Percentiles rank a stretch among this genome's conserved stretches.
Evolutionary conservation across 1,140 invertebrate species (phyloP).

Genomic region (Trichoplusia ni): DNA sequence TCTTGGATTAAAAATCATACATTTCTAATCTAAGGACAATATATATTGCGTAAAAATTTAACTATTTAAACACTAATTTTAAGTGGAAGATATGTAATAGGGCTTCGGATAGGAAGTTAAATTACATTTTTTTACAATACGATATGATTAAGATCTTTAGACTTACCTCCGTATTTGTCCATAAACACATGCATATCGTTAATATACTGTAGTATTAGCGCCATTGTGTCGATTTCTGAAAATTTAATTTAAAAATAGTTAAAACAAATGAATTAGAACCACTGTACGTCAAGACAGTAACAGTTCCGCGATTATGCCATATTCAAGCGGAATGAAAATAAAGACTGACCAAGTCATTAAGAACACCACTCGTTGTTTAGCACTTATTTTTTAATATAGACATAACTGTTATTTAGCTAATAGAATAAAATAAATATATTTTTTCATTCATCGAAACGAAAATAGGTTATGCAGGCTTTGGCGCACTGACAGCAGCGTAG

Average conservation of each 20-base stretch:
- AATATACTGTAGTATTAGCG: constrained; percentile 78
- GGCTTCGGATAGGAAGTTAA: too few species aligned
- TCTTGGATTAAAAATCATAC: too few species aligned
- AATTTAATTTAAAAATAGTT: constrained; percentile 50
- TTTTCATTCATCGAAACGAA: constrained; percentile 11
- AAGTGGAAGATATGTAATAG: too few species aligned
- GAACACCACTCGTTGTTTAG: background rate
- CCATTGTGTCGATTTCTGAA: constrained; percentile 76
- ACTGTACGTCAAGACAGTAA: constrained; percentile 30
- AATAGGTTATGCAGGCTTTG: constrained; percentile 25
- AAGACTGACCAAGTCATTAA: background rate
- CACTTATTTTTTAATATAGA: background rate
- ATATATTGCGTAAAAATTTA: too few species aligned
- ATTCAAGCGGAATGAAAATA: background rate
- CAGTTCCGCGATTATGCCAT: constrained; percentile 5
- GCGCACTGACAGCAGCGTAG: constrained; percentile 26
- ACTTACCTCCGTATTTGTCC: constrained; percentile 82
- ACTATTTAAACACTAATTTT: too few species aligned
- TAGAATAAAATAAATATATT: background rate
- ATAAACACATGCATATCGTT: constrained; percentile 78
- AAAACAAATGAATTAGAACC: constrained; percentile 34
- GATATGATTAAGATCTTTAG: background rate
- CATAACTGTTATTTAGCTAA: constrained; percentile 11
- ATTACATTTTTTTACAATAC: background rate
- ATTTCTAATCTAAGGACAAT: too few species aligned